These are phyloP conservation scores for Rhabdomys dilectus DNA, from an alignment of 2,113 vertebrate species.

Conservation along the genomic window DNA sequence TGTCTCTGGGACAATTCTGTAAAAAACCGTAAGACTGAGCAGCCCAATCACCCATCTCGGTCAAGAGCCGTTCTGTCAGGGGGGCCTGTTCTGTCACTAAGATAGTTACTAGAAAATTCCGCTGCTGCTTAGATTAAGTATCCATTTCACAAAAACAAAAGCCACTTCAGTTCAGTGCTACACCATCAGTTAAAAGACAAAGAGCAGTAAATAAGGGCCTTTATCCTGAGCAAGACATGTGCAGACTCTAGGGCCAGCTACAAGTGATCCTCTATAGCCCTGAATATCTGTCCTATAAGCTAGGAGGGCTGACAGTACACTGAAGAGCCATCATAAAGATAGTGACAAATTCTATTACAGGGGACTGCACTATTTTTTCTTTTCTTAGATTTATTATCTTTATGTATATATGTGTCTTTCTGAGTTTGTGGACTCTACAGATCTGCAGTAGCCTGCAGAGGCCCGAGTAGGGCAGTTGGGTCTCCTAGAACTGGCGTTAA, in stretches of 20 bases:
- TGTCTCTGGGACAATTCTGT: background rate
- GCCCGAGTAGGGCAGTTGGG: background rate
- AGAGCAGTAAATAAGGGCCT: background rate
- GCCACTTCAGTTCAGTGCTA: background rate
- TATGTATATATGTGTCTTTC: background rate
- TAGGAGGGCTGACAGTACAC: background rate
- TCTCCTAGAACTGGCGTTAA: background rate
- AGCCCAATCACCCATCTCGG: background rate
- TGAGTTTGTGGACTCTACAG: background rate
- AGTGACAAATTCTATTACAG: background rate
- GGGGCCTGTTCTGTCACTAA: background rate
- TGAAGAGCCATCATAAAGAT: background rate
- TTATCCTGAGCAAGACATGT: background rate
- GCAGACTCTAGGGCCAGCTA: background rate
- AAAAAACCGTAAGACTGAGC: constrained; percentile 12
- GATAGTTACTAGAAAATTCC: background rate
- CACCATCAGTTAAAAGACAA: background rate
- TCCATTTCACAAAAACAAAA: constrained; percentile 11
- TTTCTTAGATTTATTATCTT: background rate
- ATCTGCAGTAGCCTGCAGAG: too few species aligned
- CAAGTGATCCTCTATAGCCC: background rate
- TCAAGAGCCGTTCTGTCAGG: background rate
- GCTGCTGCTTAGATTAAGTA: background rate
- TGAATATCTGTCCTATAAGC: background rate
- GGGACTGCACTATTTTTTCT: background rate